Evolutionary conservation across 1,140 invertebrate genomes (phyloP).

Genomic region (Euborellia annulipes): DNA sequence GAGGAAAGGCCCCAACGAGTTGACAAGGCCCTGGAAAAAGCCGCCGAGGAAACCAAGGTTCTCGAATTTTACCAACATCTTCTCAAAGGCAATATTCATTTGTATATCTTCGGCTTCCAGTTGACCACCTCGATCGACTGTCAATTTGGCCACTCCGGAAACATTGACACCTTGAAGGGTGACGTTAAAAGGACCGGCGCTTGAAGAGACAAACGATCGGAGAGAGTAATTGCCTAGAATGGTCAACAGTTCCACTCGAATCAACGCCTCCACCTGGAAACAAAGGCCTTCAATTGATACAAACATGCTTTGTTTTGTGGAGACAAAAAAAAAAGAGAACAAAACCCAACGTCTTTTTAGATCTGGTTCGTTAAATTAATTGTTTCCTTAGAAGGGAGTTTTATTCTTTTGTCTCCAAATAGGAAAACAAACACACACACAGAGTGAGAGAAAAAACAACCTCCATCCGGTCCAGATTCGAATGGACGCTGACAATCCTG

Average conservation of each 20-base stretch:
- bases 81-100: conserved; percentile 61
- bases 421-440: too few species aligned
- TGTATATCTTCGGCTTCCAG: conserved; percentile 57
- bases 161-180: conserved; percentile 50
- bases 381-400: too few species aligned
- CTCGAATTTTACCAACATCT: conserved; percentile 63
- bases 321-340: too few species aligned
- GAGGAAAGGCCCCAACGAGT: conserved; percentile 60
- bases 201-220: conserved; percentile 46
- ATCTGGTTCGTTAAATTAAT: too few species aligned
- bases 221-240: conserved; percentile 62
- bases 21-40: conserved; percentile 44
- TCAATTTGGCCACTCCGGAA: conserved; percentile 43
- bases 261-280: conserved; percentile 35
- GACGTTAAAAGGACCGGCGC: conserved; percentile 59
- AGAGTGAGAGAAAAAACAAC: conserved; percentile 21
- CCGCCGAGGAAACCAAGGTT: conserved; percentile 57
- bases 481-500: conserved; percentile 45
- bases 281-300: too few species aligned
- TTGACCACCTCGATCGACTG: conserved; percentile 52
- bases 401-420: too few species aligned
- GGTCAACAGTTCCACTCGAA: conserved; percentile 48
- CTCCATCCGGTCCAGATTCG: conserved; percentile 48
- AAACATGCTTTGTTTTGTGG: too few species aligned
- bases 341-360: too few species aligned